Evolutionary conservation across 2,888 invertebrate genomes (phyloP), one percentile per base, ranked within the genome.

Genomic region (Plemyria rubiginata): DNA sequence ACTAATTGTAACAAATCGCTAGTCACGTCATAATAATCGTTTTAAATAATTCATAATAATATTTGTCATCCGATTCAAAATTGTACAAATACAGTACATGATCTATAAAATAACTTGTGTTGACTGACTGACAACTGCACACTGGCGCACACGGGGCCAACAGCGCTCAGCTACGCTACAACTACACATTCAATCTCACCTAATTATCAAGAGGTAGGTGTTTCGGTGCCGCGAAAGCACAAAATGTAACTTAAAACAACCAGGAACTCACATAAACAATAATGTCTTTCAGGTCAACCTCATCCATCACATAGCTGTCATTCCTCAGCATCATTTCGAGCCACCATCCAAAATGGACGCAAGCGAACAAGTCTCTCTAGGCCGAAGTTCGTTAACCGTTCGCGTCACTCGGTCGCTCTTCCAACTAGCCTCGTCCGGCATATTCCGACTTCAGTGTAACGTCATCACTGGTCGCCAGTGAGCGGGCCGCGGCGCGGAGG

Each of bases 141-240:
- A 7, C 32, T 8, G 6, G 32, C n/a, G n/a, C n/a, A n/a, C n/a
- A n/a, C n/a, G n/a, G n/a, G n/a, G n/a, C n/a, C n/a, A n/a, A n/a
- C n/a, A n/a, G n/a, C n/a, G n/a, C n/a, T n/a, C n/a, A n/a, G n/a
- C n/a, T n/a, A n/a, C n/a, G n/a, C n/a, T n/a, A n/a, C n/a, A n/a
- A n/a, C n/a, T n/a, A n/a, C n/a, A n/a, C n/a, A n/a, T n/a, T n/a
- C n/a, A n/a, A n/a, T n/a, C n/a, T n/a, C 22, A 22, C 22, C 22
- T 22, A 52, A 15, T 45, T 53, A 29, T 40, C 29, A 50, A 32
- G 54, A 60, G 60, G 60, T 60, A 54, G 54, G 60, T 46, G 22
- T 15, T 9, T 4, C 11, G 29, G 8, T 29, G 53, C 29, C 51
- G 13, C 7, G n/a, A 22, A 22, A 50, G 36, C 51, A 28, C 36